Percentiles rank a stretch among this genome's conserved stretches.
Evolutionary conservation across 2,797 vertebrate genomes (phyloP).

Genomic region (Anableps anableps): DNA sequence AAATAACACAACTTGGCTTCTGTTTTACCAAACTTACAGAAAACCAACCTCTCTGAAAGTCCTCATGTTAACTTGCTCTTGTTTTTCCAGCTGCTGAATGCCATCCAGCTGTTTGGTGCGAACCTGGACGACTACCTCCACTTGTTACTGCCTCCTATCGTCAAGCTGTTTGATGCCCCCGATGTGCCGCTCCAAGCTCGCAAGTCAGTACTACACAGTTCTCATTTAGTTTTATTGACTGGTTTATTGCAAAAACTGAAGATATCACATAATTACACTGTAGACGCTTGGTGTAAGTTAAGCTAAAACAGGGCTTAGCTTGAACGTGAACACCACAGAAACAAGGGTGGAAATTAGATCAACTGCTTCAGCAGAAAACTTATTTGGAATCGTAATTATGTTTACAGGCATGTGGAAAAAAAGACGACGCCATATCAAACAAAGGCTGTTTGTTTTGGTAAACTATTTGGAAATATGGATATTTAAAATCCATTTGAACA

Average conservation of each 20-base stretch:
- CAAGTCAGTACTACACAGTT: slow-evolving; percentile 84
- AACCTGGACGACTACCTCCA: slow-evolving; percentile 99
- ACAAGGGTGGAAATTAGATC: slow-evolving; percentile 2
- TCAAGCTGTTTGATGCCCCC: slow-evolving; percentile 95
- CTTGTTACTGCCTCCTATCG: slow-evolving; percentile 94
- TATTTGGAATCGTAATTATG: too few relatives aligned
- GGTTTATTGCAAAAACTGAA: neutral
- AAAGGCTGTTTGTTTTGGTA: too few relatives aligned
- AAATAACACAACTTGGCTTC: slow-evolving; percentile 21
- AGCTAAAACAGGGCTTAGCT: neutral
- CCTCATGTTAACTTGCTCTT: neutral
- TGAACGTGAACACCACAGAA: neutral
- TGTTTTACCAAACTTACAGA: slow-evolving; percentile 18
- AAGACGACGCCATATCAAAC: too few relatives aligned
- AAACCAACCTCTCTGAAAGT: slow-evolving; percentile 3
- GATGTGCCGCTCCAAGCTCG: slow-evolving; percentile 92
- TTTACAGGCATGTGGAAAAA: too few relatives aligned
- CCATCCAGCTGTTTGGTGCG: slow-evolving; percentile 97
- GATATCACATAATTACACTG: neutral
- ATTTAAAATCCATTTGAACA: too few relatives aligned
- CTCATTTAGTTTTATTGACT: neutral
- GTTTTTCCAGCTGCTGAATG: slow-evolving; percentile 87
- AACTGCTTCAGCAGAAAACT: neutral
- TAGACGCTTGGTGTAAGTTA: neutral
- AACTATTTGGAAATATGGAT: too few relatives aligned